Percentiles rank a stretch among this genome's conserved stretches.
These are phyloP conservation scores for Troilus luridus DNA, from an alignment of 2,888 invertebrate genomes.

Conservation along the genomic window DNA sequence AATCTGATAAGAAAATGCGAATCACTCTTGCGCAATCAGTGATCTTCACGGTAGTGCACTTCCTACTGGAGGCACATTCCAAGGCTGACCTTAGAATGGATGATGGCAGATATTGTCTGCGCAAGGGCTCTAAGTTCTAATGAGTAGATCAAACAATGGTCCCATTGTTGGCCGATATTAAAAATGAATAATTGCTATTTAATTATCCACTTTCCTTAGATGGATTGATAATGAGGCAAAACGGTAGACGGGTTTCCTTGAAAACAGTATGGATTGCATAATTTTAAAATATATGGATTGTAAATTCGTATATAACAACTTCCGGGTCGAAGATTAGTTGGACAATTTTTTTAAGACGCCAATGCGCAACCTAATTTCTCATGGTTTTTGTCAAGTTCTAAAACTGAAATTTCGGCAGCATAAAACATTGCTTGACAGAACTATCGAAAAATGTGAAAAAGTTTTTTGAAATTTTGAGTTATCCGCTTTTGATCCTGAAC, in stretches of 20 bases:
- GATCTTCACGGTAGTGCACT: constrained; percentile 9
- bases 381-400: too few species aligned
- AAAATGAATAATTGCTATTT: background rate
- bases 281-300: too few species aligned
- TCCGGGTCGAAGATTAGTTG: too few species aligned
- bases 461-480: too few species aligned
- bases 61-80: background rate
- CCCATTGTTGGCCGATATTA: background rate
- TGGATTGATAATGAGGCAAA: background rate
- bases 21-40: background rate
- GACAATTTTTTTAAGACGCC: too few species aligned
- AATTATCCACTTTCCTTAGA: background rate
- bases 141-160: background rate
- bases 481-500: too few species aligned
- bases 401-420: too few species aligned
- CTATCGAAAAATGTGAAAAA: too few species aligned
- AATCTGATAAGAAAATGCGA: background rate
- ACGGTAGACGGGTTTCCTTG: background rate
- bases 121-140: background rate
- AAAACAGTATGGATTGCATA: too few species aligned
- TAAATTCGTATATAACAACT: too few species aligned
- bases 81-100: background rate
- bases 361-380: too few species aligned
- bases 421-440: too few species aligned
- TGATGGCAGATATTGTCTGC: background rate